Base-by-base conservation (phyloP, 2,113 vertebrate species). In the Perca flavescens region DNA sequence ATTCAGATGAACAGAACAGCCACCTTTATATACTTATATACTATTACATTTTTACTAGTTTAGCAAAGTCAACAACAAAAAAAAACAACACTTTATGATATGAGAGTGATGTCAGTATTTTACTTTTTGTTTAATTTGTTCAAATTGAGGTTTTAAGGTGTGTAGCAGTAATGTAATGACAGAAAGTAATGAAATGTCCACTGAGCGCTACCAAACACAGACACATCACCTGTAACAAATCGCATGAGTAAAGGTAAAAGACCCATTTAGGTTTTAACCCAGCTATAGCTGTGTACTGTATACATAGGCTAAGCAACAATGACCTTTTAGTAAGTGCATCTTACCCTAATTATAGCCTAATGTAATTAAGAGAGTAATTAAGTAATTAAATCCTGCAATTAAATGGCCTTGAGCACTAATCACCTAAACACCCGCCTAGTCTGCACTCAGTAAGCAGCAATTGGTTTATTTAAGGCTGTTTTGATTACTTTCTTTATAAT, bases 331-430 rank as follows among this genome's bases (percentile, higher is more conserved):
- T 46, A 46, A 17, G 1, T 57, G 31, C 16, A 49, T 68, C 2
- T 22, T 70, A 47, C 17, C 16, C 12, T 67, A 52, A 83, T 71
- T 65, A 66, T 22, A 25, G 72, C 13, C 21, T 17, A 25, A 57
- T 67, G 6, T 62, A 71, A 68, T 75, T 68, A 73, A 72, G 0
- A 28, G 19, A 36, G 9, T 25, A 65, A 80, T 77, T 58, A 70
- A 50, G 47, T 70, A 49, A 77, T 49, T 31, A n/a, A 28, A 11
- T 57, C 15, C 19, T 68, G 16, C 28, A 54, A 53, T 77, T 61
- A 49, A 25, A 17, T 47, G 12, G 66, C 57, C 63, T 40, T 8
- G 15, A 31, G 61, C 34, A 49, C 9, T 22, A 40, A 66, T 31
- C 14, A 50, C 3, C 25, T 25, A 79, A 83, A 71, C 12, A 43